phyloP scores from a whole-genome alignment of 2,888 invertebrate species.

The Lutraria lutraria region DNA sequence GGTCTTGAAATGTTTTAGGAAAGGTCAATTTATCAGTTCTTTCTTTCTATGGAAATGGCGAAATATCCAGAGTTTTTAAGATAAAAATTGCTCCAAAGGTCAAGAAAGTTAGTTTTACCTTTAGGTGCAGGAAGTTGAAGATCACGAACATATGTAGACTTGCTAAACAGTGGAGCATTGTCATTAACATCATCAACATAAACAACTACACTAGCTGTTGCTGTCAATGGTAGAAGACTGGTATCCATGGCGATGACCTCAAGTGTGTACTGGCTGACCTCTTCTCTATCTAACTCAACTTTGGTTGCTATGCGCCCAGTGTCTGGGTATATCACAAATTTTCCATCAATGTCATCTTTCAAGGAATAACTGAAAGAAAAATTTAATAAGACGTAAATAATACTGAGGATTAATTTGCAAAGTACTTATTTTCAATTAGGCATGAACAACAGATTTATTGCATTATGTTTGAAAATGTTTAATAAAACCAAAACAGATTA shows the following conservation, averaged over 20 bases:
- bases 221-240: conserved; percentile 78
- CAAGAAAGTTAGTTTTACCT: conserved; percentile 87
- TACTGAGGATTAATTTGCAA: not conserved
- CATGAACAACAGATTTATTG: too few relatives aligned
- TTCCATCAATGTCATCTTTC: conserved; percentile 90
- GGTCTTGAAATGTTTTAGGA: not conserved
- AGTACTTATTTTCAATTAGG: too few relatives aligned
- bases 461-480: too few relatives aligned
- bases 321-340: conserved; percentile 92
- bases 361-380: conserved; percentile 90
- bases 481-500: too few relatives aligned
- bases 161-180: conserved; percentile 90
- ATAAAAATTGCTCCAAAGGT: not conserved
- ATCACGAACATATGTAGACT: conserved; percentile 91
- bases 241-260: conserved; percentile 85
- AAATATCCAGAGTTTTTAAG: not conserved
- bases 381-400: not conserved
- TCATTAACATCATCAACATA: conserved; percentile 93
- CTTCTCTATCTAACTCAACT: conserved; percentile 93
- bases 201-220: conserved; percentile 89
- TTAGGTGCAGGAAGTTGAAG: conserved; percentile 93
- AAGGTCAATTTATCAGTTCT: not conserved
- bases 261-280: conserved; percentile 81
- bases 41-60: too few relatives aligned
- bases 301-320: conserved; percentile 91